These are phyloP conservation scores for Diadumene lineata DNA, from an alignment of 92 coral and sea anemone genomes.

Conservation along the genomic window DNA sequence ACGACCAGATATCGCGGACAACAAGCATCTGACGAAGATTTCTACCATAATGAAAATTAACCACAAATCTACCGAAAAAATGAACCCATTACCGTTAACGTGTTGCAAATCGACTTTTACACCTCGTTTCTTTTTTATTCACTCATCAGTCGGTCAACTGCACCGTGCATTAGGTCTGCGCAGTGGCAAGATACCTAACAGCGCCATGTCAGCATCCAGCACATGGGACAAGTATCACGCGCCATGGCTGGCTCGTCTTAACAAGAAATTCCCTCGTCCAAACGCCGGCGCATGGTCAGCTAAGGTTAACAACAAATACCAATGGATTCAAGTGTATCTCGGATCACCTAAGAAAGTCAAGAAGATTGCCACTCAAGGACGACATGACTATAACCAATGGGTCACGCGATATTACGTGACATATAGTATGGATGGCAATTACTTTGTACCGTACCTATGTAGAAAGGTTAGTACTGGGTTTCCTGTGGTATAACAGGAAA, in stretches of 20 bases:
- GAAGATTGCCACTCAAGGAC: conserved; percentile 74
- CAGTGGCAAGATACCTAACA: conserved; percentile 71
- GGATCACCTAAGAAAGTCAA: conserved; percentile 54
- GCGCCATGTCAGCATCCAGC: conserved; percentile 63
- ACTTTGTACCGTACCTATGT: conserved; percentile 62
- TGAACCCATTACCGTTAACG: too few relatives aligned
- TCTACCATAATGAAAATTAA: too few relatives aligned
- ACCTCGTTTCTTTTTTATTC: too few relatives aligned
- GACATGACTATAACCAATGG: conserved; percentile 75
- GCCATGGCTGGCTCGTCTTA: conserved; percentile 80
- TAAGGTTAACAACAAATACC: conserved; percentile 60
- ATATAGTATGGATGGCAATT: conserved; percentile 71
- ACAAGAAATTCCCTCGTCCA: conserved; percentile 47
- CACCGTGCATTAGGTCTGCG: conserved; percentile 62
- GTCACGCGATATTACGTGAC: conserved; percentile 65
- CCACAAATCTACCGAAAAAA: too few relatives aligned
- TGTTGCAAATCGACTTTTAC: too few relatives aligned
- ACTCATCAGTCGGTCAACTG: conserved; percentile 54
- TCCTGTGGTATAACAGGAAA: too few relatives aligned
- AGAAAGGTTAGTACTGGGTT: conserved; percentile 45
- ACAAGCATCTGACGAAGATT: too few relatives aligned
- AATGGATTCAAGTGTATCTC: conserved; percentile 69
- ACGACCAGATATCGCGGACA: too few relatives aligned
- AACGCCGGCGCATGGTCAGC: conserved; percentile 85
- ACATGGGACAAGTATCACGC: conserved; percentile 66